Percentiles rank a stretch among this genome's conserved stretches.
Evolutionary conservation across 2,888 invertebrate genomes (phyloP).

Genomic region (Conistra vaccinii): DNA sequence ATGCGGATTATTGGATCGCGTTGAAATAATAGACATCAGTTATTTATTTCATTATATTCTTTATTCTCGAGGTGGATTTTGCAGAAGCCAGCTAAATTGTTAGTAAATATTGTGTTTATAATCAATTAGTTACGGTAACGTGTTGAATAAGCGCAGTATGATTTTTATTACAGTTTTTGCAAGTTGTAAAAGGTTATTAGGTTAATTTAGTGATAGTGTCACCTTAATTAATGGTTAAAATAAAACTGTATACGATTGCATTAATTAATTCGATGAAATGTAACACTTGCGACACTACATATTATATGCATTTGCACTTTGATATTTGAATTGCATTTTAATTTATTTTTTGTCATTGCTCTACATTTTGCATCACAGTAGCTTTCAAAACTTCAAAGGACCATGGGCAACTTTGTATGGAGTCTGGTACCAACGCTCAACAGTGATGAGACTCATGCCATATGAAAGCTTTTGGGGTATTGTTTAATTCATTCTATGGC

Average conservation of each 20-base stretch:
- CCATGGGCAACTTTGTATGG: too few relatives aligned
- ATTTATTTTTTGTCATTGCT: not conserved
- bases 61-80: not conserved
- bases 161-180: constrained; percentile 39
- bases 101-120: constrained; percentile 31
- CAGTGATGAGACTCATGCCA: too few relatives aligned
- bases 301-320: constrained; percentile 11
- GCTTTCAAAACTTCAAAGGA: too few relatives aligned
- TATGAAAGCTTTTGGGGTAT: too few relatives aligned
- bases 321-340: constrained; percentile 11
- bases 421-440: too few relatives aligned
- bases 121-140: constrained; percentile 30
- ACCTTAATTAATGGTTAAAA: constrained; percentile 35
- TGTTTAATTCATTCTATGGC: too few relatives aligned
- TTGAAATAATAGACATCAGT: constrained; percentile 32
- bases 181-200: constrained; percentile 50
- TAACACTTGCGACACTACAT: constrained; percentile 31
- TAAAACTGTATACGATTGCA: constrained; percentile 3
- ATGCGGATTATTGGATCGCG: constrained; percentile 38
- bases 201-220: constrained; percentile 46
- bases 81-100: not conserved
- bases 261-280: constrained; percentile 29
- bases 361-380: not conserved
- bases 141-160: constrained; percentile 18
- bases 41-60: constrained; percentile 16